A percentile compares a stretch with the other conserved stretches of the same genome.
Evolutionary conservation across 2,888 invertebrate genomes (phyloP).

Genomic region (Clanis bilineata): DNA sequence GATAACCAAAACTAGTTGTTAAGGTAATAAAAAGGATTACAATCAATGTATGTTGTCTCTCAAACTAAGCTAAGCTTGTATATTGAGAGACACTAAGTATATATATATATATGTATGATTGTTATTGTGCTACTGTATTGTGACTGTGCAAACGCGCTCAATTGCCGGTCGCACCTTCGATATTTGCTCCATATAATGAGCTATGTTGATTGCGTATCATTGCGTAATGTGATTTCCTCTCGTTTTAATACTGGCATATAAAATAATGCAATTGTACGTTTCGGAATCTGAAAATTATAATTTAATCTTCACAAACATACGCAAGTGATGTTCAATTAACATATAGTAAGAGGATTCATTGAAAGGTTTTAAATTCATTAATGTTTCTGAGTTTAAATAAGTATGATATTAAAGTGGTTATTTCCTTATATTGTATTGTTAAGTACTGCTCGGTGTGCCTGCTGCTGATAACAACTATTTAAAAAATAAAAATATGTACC

Average conservation of each 20-base stretch:
- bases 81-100: no score
- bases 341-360: background rate
- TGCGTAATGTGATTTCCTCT: slow-evolving; percentile 22
- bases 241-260: slow-evolving; percentile 1
- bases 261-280: slow-evolving; percentile 1
- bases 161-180: slow-evolving; percentile 22
- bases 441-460: no score
- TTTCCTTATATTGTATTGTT: background rate
- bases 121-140: background rate
- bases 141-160: background rate
- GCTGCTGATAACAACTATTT: no score
- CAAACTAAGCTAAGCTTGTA: no score
- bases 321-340: slow-evolving; percentile 3
- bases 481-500: no score
- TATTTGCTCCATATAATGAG: slow-evolving; percentile 34
- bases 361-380: background rate
- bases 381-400: background rate
- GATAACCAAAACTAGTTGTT: no score
- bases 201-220: slow-evolving; percentile 29
- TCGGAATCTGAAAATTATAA: background rate
- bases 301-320: slow-evolving; percentile 6
- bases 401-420: background rate
- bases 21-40: no score
- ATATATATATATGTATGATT: no score
- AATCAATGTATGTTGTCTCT: no score